A percentile compares a stretch with the other conserved stretches of the same genome.
These are phyloP conservation scores for Neoascia interrupta DNA, from an alignment of 2,888 invertebrate species.

Conservation along the genomic window DNA sequence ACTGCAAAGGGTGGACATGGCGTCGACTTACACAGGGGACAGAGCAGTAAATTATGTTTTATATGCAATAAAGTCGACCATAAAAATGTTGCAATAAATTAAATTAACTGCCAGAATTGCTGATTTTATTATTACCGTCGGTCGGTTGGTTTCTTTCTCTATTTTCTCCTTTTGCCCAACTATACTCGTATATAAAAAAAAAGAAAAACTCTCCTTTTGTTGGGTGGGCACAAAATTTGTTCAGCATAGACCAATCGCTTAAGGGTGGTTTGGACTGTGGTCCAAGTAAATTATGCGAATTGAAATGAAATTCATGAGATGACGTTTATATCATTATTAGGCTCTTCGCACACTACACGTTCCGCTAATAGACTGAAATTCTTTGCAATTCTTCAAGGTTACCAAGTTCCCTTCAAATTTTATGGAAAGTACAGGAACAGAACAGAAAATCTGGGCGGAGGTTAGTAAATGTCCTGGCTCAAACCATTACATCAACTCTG, in stretches of 20 bases:
- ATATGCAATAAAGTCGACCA: constrained; percentile 80
- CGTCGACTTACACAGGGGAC: constrained; percentile 61
- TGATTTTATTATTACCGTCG: constrained; percentile 77
- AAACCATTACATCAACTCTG: too few species aligned
- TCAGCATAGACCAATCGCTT: too few species aligned
- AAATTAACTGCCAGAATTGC: constrained; percentile 80
- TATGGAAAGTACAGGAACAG: too few species aligned
- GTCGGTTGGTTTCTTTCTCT: constrained; percentile 52
- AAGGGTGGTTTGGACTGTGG: neutral
- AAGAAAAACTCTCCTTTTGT: too few species aligned
- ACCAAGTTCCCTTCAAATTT: too few species aligned
- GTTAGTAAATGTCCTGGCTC: too few species aligned
- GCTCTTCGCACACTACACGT: neutral
- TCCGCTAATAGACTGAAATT: neutral
- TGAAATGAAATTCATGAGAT: neutral
- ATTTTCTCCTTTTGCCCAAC: constrained; percentile 39
- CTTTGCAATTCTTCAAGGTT: too few species aligned
- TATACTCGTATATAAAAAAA: neutral
- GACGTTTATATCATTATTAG: neutral
- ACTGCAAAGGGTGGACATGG: constrained; percentile 57
- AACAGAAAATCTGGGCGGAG: too few species aligned
- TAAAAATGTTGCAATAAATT: constrained; percentile 80
- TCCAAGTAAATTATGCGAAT: constrained; percentile 6
- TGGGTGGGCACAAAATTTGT: neutral
- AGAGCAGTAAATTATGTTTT: constrained; percentile 80